phyloP scores from a whole-genome alignment of 2,888 invertebrate genomes.

The Resseliella maxima region DNA sequence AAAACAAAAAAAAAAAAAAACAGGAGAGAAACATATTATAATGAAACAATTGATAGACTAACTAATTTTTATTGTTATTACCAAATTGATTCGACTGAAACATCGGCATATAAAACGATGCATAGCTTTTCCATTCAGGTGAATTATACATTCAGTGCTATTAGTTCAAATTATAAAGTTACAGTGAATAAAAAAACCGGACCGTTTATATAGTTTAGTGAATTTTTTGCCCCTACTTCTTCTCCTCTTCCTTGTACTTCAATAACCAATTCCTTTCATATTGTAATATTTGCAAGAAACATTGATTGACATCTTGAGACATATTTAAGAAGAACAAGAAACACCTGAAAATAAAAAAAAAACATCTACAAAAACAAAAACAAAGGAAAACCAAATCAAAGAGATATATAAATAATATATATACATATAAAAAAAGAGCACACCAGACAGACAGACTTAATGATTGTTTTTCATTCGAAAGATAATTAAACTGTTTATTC shows the following conservation, averaged over 20 bases:
- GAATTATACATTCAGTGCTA: slow-evolving; percentile 23
- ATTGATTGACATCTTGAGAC: background rate
- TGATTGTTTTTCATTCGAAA: background rate
- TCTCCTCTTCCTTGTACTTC: background rate
- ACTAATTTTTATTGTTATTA: too few relatives aligned
- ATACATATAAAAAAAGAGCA: background rate
- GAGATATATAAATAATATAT: background rate
- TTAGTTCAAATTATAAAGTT: background rate
- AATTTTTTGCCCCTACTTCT: background rate
- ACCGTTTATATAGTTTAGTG: background rate
- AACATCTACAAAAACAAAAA: background rate
- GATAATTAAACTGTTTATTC: slow-evolving; percentile 33
- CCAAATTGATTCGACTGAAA: too few relatives aligned
- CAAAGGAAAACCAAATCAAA: slow-evolving; percentile 7
- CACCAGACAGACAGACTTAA: background rate
- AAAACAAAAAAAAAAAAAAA: too few relatives aligned
- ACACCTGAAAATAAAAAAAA: background rate
- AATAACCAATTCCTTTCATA: background rate
- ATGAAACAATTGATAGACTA: too few relatives aligned
- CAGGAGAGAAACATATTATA: too few relatives aligned
- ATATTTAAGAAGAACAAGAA: background rate
- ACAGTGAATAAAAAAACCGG: background rate
- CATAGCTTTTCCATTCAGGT: background rate
- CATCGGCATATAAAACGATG: background rate
- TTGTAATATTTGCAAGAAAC: background rate